Percentiles rank a stretch among this genome's conserved stretches.
Conservation (phyloP, 2,113 vertebrate genomes). For the Anseranas semipalmata region DNA sequence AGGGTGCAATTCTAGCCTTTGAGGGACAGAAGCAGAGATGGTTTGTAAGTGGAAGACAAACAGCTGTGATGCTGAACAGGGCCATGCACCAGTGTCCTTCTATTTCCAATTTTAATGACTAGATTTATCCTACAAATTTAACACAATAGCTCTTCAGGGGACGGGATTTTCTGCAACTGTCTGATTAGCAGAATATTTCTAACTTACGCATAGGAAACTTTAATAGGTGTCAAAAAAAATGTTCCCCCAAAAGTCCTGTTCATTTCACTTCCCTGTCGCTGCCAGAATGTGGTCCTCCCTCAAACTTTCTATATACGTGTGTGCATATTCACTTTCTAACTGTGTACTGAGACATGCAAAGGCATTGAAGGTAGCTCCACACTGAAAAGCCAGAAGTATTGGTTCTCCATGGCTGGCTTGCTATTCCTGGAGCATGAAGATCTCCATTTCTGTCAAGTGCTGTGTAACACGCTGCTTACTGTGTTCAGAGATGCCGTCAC, state of each 20-base stretch:
- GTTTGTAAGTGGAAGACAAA: background rate
- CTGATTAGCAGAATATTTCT: background rate
- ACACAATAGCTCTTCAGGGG: background rate
- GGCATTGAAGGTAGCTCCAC: background rate
- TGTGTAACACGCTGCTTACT: background rate
- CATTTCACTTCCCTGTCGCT: background rate
- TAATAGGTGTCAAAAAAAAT: background rate
- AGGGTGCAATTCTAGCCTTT: background rate
- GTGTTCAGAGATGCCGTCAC: accelerated
- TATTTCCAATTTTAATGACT: background rate
- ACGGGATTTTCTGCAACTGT: background rate
- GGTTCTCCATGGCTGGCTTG: background rate
- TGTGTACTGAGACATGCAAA: background rate
- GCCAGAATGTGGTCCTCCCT: background rate
- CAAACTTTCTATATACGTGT: too few species aligned
- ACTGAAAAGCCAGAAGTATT: accelerated
- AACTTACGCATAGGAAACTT: background rate
- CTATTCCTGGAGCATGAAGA: background rate
- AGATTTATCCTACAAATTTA: background rate
- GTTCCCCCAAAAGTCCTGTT: background rate
- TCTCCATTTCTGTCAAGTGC: accelerated
- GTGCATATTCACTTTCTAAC: background rate
- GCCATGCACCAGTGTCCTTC: background rate
- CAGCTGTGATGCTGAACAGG: background rate
- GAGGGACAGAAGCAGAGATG: background rate